These are phyloP conservation scores for Bufotes viridis DNA, from an alignment of 2,797 vertebrate species.

Conservation along the genomic window DNA sequence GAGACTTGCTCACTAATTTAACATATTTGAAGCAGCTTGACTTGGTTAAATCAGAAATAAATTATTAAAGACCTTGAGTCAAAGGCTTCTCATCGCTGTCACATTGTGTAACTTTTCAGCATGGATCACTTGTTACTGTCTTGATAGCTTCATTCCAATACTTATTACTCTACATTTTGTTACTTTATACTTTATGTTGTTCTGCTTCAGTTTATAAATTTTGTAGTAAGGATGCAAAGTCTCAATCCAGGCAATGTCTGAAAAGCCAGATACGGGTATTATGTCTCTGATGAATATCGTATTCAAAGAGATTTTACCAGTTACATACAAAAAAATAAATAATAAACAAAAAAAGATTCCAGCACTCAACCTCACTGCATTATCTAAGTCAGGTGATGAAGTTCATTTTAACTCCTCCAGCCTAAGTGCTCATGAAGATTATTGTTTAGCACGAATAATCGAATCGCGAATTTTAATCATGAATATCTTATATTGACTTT, in stretches of 20 bases:
- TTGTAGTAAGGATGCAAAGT: background rate
- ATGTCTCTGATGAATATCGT: background rate
- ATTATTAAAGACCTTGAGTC: background rate
- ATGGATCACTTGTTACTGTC: background rate
- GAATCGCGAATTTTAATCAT: too few relatives aligned
- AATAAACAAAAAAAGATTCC: too few relatives aligned
- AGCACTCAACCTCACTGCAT: too few relatives aligned
- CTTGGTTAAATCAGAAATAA: background rate
- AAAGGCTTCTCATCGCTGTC: background rate
- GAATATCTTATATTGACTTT: too few relatives aligned
- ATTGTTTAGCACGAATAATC: too few relatives aligned
- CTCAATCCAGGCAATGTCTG: background rate
- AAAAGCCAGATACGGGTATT: background rate
- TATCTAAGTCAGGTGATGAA: too few relatives aligned
- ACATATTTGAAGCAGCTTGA: conserved; percentile 5
- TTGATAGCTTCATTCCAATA: background rate
- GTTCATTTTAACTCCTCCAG: too few relatives aligned
- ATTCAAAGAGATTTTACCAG: background rate
- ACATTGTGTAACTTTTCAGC: background rate
- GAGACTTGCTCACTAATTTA: background rate
- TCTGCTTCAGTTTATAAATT: background rate
- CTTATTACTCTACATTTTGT: background rate
- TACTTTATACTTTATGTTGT: background rate
- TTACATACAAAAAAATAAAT: too few relatives aligned
- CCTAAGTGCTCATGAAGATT: too few relatives aligned